These are phyloP conservation scores for Hippoglossus stenolepis DNA, from an alignment of 2,113 vertebrate species.

Conservation along the genomic window DNA sequence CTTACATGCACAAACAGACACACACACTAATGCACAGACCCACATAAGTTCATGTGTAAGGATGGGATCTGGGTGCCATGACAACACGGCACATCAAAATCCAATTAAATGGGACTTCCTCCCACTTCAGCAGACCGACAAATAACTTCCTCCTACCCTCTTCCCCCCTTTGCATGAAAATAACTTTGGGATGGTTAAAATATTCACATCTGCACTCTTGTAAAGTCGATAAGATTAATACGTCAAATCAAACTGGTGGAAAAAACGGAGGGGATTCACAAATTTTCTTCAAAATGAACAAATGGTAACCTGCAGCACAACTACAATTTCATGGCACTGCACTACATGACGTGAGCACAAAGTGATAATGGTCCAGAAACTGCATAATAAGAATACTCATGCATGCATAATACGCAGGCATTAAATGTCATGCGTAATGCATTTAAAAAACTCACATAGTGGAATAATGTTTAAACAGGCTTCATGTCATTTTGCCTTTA, in stretches of 20 bases:
- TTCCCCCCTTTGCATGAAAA: slow-evolving; percentile 65
- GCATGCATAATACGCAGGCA: slow-evolving; percentile 15
- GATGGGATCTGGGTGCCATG: slow-evolving; percentile 80
- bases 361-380: slow-evolving; percentile 11
- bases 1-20: neutral
- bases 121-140: slow-evolving; percentile 78
- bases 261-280: slow-evolving; percentile 16
- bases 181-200: slow-evolving; percentile 68
- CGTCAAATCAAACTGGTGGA: slow-evolving; percentile 40
- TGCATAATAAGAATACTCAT: slow-evolving; percentile 28
- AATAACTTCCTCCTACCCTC: slow-evolving; percentile 75
- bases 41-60: slow-evolving; percentile 62
- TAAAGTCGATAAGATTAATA: slow-evolving; percentile 65
- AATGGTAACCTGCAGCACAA: slow-evolving; percentile 25
- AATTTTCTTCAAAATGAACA: slow-evolving; percentile 34
- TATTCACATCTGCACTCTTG: slow-evolving; percentile 62
- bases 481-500: neutral
- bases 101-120: slow-evolving; percentile 83
- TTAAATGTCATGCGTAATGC: slow-evolving; percentile 18
- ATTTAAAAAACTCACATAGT: slow-evolving; percentile 5
- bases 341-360: slow-evolving; percentile 8
- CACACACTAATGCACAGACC: neutral
- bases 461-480: slow-evolving; percentile 14
- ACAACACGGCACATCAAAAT: slow-evolving; percentile 83
- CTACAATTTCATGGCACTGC: slow-evolving; percentile 13